A percentile compares a stretch with the other conserved stretches of the same genome.
Evolutionary conservation across 2,888 invertebrate species (phyloP).

Genomic region (Dioctria rufipes): DNA sequence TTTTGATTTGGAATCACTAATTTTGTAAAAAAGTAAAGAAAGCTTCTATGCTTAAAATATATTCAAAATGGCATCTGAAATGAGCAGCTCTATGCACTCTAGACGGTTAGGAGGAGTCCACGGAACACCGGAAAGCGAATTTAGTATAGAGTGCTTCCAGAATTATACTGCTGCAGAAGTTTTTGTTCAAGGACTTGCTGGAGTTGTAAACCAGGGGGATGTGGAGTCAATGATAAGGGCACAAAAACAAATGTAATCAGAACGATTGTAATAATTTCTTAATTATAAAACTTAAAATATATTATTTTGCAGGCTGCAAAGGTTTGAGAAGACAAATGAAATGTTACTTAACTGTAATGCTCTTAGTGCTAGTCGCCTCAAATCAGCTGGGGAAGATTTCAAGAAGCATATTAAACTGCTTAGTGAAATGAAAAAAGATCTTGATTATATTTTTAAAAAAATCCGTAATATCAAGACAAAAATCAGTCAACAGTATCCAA

Average conservation of each 20-base stretch:
- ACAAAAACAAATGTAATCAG: slow-evolving; percentile 89
- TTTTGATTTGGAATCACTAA: no score
- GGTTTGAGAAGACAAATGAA: slow-evolving; percentile 99
- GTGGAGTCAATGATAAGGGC: slow-evolving; percentile 91
- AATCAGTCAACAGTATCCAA: slow-evolving; percentile 80
- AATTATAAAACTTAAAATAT: no score
- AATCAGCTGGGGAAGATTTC: slow-evolving; percentile 89
- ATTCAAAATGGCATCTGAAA: slow-evolving; percentile 61
- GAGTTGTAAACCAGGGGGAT: slow-evolving; percentile 92
- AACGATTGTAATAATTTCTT: not conserved
- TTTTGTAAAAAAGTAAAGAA: no score
- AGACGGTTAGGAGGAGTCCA: slow-evolving; percentile 61
- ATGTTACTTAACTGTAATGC: slow-evolving; percentile 98
- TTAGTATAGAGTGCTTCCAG: slow-evolving; percentile 89
- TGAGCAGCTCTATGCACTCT: slow-evolving; percentile 63
- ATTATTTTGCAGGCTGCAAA: slow-evolving; percentile 81
- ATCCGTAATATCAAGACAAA: slow-evolving; percentile 88
- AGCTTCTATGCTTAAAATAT: not conserved
- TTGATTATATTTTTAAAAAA: slow-evolving; percentile 94
- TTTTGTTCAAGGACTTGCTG: slow-evolving; percentile 92
- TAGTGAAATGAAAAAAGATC: slow-evolving; percentile 92
- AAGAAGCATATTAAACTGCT: slow-evolving; percentile 90
- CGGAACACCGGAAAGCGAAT: slow-evolving; percentile 63
- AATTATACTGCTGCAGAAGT: slow-evolving; percentile 93
- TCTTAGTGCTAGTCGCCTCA: slow-evolving; percentile 89